phyloP scores from a whole-genome alignment of 2,797 vertebrate species.

The Hemitrygon akajei region DNA sequence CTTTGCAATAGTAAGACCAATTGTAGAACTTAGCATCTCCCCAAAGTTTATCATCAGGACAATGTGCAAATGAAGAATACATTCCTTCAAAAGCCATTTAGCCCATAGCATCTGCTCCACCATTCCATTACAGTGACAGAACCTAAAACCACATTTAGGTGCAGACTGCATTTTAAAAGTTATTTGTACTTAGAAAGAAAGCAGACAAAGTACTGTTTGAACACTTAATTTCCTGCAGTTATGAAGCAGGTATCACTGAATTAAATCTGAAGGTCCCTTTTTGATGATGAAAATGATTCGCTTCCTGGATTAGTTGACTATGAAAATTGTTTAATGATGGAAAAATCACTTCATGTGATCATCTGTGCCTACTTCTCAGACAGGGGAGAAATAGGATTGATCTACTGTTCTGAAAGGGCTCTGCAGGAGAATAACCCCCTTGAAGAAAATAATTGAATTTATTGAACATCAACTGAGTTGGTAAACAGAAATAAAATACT shows the following conservation, averaged over 20 bases:
- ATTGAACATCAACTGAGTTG: not conserved
- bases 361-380: not conserved
- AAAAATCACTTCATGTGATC: not conserved
- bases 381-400: not conserved
- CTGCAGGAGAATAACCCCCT: not conserved
- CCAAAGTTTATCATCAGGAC: not conserved
- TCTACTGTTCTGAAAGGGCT: not conserved
- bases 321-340: constrained; percentile 7
- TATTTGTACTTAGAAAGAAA: not conserved
- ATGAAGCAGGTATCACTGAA: not conserved
- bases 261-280: not conserved
- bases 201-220: not conserved
- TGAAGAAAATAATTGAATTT: constrained; percentile 36
- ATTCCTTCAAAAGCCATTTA: not conserved
- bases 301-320: not conserved
- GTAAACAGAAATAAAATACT: not conserved
- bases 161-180: not conserved
- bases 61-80: not conserved
- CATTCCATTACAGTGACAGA: not conserved
- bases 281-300: not conserved
- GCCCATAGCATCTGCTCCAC: no score
- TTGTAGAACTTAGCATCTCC: not conserved
- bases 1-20: not conserved
- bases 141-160: not conserved
- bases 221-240: constrained; percentile 11